Evolutionary conservation across 92 coral and sea anemone genomes (phyloP).

Genomic region (Porites divaricata): DNA sequence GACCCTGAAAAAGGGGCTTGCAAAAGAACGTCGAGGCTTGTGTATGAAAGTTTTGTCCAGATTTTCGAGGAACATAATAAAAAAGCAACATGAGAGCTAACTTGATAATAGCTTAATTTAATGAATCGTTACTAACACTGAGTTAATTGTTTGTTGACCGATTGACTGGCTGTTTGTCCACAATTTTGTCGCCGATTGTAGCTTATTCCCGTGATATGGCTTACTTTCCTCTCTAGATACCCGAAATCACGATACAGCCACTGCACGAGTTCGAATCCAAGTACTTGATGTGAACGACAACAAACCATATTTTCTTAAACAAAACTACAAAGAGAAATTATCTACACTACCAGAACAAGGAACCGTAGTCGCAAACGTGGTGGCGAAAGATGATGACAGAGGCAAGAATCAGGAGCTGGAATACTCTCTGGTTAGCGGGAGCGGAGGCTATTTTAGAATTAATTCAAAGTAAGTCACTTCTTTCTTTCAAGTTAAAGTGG

Average conservation of each 20-base stretch:
- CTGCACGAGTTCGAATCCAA: constrained; percentile 62
- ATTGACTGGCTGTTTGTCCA: background rate
- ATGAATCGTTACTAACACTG: background rate
- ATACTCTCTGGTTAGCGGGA: constrained; percentile 64
- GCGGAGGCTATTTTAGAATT: constrained; percentile 49
- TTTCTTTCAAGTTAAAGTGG: background rate
- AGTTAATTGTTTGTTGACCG: background rate
- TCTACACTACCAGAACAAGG: constrained; percentile 38
- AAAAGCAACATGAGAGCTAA: background rate
- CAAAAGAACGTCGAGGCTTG: too few species aligned
- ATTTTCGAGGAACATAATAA: too few species aligned
- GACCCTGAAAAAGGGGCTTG: too few species aligned
- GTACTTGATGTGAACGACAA: constrained; percentile 80
- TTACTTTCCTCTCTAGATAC: constrained; percentile 30
- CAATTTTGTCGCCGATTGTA: background rate
- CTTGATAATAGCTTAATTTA: background rate
- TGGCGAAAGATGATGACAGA: constrained; percentile 67
- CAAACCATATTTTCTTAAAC: constrained; percentile 60
- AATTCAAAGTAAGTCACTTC: constrained; percentile 53
- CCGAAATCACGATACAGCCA: constrained; percentile 48
- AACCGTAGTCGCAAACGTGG: constrained; percentile 50
- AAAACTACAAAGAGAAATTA: constrained; percentile 42
- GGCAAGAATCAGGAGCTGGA: constrained; percentile 62
- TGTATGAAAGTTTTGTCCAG: too few species aligned
- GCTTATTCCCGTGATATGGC: background rate